phyloP scores from a whole-genome alignment of 2,888 invertebrate species.

The Andrena fulva region DNA sequence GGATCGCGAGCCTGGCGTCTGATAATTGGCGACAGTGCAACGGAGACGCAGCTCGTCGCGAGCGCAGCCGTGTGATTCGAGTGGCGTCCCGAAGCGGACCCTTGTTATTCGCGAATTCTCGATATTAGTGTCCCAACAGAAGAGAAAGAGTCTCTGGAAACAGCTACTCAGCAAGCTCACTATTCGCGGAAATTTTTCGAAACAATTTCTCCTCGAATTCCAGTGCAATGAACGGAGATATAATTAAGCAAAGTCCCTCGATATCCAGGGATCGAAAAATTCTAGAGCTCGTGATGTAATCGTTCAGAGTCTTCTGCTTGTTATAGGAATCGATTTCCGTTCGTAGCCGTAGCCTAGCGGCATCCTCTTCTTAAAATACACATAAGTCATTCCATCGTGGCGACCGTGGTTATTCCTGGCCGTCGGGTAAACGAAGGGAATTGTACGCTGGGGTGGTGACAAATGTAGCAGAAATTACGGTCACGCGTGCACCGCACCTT shows the following conservation, averaged over 20 bases:
- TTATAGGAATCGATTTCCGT: constrained; percentile 10
- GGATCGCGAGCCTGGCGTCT: constrained; percentile 16
- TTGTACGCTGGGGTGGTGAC: constrained; percentile 52
- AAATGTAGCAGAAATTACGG: constrained; percentile 57
- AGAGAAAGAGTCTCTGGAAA: neutral
- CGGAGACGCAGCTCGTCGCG: constrained; percentile 10
- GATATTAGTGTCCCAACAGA: neutral
- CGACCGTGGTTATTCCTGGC: constrained; percentile 48
- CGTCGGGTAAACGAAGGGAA: constrained; percentile 37
- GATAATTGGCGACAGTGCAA: constrained; percentile 46
- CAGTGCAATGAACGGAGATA: no score
- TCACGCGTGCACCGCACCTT: constrained; percentile 27
- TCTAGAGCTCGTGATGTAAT: neutral
- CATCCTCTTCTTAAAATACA: constrained; percentile 31
- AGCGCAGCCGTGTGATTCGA: neutral
- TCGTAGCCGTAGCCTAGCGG: neutral
- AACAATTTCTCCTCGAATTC: no score
- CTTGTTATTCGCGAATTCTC: neutral
- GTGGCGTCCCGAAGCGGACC: constrained; percentile 5
- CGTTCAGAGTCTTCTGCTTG: neutral
- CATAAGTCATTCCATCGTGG: constrained; percentile 16
- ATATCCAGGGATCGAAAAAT: no score
- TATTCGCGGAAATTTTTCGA: no score
- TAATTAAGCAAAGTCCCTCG: no score
- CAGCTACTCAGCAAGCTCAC: no score